Conservation (phyloP, 2,113 vertebrate species). For the human region GRCh38 chr6:166243001-166243500, state of each 20-base stretch:
- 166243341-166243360: not conserved
- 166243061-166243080: rapidly evolving
- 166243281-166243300: not conserved
- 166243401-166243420: rapidly evolving
- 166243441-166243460: rapidly evolving
- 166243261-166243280: not conserved
- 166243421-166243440: rapidly evolving
- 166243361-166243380: not conserved
- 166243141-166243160: not conserved
- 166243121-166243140: rapidly evolving
- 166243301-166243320: rapidly evolving
- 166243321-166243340: too few species aligned
- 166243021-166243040: not conserved
- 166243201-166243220: not conserved
- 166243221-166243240: rapidly evolving
- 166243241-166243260: not conserved
- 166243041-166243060: rapidly evolving
- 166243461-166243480: not conserved
- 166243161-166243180: rapidly evolving
- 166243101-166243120: rapidly evolving
- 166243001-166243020: rapidly evolving
- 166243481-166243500: not conserved
- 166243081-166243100: rapidly evolving
- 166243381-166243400: too few species aligned
- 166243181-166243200: rapidly evolving